Evolutionary conservation across 2,797 vertebrate genomes (phyloP).

Genomic region (Avahi laniger): DNA sequence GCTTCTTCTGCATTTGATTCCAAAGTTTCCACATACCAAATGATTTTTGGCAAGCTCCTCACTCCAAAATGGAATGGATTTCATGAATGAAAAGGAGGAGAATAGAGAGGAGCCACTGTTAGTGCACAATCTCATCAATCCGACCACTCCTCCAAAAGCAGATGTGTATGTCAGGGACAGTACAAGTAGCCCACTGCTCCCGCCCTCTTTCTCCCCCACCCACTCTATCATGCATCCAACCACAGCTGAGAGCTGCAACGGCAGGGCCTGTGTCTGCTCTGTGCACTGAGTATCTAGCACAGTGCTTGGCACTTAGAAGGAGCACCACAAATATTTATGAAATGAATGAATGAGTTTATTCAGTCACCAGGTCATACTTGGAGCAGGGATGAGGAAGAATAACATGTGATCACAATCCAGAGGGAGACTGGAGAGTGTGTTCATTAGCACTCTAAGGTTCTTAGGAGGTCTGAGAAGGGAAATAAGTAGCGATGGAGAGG

Average conservation of each 20-base stretch:
- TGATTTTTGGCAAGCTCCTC: neutral
- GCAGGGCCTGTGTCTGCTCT: neutral
- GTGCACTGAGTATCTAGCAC: neutral
- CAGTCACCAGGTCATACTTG: neutral
- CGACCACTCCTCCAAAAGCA: neutral
- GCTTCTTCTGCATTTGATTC: neutral
- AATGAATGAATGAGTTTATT: neutral
- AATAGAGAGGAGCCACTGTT: neutral
- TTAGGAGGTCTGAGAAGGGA: neutral
- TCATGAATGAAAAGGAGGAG: neutral
- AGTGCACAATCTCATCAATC: neutral
- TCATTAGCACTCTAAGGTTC: neutral
- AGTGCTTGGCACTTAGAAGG: neutral
- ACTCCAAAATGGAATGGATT: neutral
- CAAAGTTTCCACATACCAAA: neutral
- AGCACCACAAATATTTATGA: neutral
- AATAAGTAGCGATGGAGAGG: neutral
- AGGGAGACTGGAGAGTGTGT: neutral
- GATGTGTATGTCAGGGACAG: neutral
- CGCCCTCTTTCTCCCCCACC: neutral
- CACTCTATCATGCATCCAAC: neutral
- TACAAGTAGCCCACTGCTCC: neutral
- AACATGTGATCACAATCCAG: neutral
- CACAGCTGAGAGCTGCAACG: neutral
- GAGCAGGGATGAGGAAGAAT: neutral